Evolutionary conservation across 2,888 invertebrate species (phyloP).

Genomic region (Folsomia candida): DNA sequence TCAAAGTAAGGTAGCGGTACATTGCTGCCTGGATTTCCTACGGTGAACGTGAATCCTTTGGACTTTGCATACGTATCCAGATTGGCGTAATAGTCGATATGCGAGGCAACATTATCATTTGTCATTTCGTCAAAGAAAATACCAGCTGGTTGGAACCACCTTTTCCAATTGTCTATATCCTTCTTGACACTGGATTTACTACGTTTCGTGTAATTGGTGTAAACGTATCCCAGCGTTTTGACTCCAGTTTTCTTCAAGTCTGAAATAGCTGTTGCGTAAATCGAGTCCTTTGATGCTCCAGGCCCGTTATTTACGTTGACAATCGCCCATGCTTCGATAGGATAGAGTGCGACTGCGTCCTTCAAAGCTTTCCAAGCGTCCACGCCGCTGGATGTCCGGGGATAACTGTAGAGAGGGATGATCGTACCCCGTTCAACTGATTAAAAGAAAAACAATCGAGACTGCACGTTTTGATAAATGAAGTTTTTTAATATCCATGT

Average conservation of each 20-base stretch:
- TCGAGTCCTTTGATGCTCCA: constrained; percentile 14
- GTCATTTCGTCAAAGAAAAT: constrained; percentile 49
- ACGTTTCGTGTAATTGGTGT: constrained; percentile 32
- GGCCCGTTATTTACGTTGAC: constrained; percentile 44
- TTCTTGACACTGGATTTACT: constrained; percentile 17
- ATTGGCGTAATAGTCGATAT: constrained; percentile 26
- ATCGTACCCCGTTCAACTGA: constrained; percentile 37
- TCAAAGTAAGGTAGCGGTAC: constrained; percentile 28
- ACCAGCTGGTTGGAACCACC: constrained; percentile 30
- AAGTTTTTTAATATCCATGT: no score
- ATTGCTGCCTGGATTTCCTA: constrained; percentile 45
- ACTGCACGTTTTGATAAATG: background rate
- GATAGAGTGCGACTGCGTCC: constrained; percentile 26
- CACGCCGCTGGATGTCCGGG: constrained; percentile 24
- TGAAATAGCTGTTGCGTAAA: constrained; percentile 28
- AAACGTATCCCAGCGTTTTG: constrained; percentile 43
- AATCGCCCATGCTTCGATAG: constrained; percentile 45
- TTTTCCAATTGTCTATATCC: constrained; percentile 38
- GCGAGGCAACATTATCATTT: constrained; percentile 9
- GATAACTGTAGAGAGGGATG: constrained; percentile 43
- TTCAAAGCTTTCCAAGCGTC: constrained; percentile 39
- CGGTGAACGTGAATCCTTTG: constrained; percentile 32
- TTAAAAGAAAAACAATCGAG: background rate
- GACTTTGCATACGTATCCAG: constrained; percentile 25
- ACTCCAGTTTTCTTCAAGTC: constrained; percentile 31